Conservation (phyloP, 2,797 vertebrate genomes). For the Acipenser transmontanus region DNA sequence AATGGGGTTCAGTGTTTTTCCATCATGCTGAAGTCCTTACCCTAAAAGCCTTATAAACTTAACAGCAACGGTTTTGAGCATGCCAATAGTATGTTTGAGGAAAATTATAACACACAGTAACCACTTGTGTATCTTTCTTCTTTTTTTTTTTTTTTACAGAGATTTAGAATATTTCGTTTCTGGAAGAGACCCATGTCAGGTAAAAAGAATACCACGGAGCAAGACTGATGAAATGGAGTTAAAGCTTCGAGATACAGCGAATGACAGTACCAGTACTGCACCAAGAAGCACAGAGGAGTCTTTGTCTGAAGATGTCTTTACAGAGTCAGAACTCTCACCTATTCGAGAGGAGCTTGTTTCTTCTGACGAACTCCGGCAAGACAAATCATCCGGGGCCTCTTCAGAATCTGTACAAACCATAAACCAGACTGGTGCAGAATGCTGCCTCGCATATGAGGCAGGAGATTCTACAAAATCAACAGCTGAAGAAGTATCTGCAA, state of each 20-base stretch:
- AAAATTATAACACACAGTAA: too few relatives aligned
- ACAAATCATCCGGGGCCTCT: conserved; percentile 76
- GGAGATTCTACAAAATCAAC: conserved; percentile 33
- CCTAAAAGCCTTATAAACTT: too few relatives aligned
- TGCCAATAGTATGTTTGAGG: too few relatives aligned
- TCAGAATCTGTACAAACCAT: conserved; percentile 81
- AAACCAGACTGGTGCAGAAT: conserved; percentile 49
- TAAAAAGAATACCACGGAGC: conserved; percentile 55
- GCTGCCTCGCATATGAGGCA: conserved; percentile 40
- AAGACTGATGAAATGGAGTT: conserved; percentile 64
- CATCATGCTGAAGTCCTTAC: too few relatives aligned
- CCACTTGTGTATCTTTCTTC: background rate
- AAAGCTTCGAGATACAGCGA: conserved; percentile 64
- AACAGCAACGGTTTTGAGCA: too few relatives aligned
- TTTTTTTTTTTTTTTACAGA: conserved; percentile 45
- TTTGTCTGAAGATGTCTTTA: conserved; percentile 94
- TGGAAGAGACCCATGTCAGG: conserved; percentile 69
- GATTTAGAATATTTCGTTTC: conserved; percentile 74
- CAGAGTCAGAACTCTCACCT: conserved; percentile 89
- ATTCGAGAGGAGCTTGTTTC: conserved; percentile 82
- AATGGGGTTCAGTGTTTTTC: too few relatives aligned
- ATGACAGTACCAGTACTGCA: conserved; percentile 71
- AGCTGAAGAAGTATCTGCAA: conserved; percentile 31
- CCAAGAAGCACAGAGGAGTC: conserved; percentile 85
- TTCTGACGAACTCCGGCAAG: conserved; percentile 71